Evolutionary conservation across 2,888 invertebrate species (phyloP), one percentile per base, ranked within the genome.

Genomic region (Erynnis tages): DNA sequence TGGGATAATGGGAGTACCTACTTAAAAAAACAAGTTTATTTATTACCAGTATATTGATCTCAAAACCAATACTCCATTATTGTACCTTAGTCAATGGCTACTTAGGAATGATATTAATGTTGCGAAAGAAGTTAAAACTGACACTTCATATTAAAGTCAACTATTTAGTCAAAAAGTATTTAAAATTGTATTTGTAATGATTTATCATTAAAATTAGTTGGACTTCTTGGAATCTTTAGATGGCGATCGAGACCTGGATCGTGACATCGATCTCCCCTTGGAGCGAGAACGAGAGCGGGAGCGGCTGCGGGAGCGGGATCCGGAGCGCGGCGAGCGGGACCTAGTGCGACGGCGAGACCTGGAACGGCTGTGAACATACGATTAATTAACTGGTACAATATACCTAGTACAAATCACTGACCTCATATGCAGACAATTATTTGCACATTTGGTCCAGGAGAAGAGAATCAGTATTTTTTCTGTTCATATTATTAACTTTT

Each of bases 321-420:
- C 89, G 1, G 90, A 90, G 56, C 88, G 87, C 56, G 90, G 69
- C 59, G 90, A 82, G 62, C 92, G 91, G 11, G 93, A 93, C 52
- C 93, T 91, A 54, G 93, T 92, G 65, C 93, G 91, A 37, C 89
- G 84, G 48, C 88, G 86, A 16, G 93, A 93, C 65, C 93, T 91
- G 60, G 93, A 93, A 14, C 93, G 92, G 61, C 89, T 89, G 49
- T 8, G 23, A 49, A 49, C 41, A 49, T 11, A 49, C 6, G 1
- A 34, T 6, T 8, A 25, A 23, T 17, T 14, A 23, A 32, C 19
- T 46, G 30, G 13, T 27, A 46, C 21, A n/a, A 35, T 3, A 29
- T 10, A 10, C 2, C 1, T 8, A n/a, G n/a, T n/a, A n/a, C n/a
- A n/a, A n/a, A n/a, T n/a, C n/a, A n/a, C n/a, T n/a, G n/a, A n/a